Evolutionary conservation across 2,888 invertebrate genomes (phyloP).

Genomic region (Drosophila meridiana): DNA sequence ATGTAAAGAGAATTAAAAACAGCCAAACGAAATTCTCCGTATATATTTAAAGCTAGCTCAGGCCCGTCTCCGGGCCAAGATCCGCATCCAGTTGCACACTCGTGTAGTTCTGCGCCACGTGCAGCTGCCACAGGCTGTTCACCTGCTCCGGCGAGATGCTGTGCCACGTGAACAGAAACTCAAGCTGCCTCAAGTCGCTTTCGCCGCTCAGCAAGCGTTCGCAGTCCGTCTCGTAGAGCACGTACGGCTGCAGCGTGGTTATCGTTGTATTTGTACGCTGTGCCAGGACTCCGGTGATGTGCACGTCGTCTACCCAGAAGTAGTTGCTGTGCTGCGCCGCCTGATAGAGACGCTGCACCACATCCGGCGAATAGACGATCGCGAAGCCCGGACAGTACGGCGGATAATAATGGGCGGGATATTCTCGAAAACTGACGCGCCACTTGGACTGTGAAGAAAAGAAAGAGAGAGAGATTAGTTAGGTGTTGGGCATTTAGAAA

Average conservation of each 20-base stretch:
- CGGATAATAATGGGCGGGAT: constrained; percentile 88
- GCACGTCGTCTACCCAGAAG: constrained; percentile 94
- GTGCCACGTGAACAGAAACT: constrained; percentile 84
- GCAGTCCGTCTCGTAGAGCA: constrained; percentile 67
- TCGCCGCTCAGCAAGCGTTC: constrained; percentile 69
- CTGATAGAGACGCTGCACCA: constrained; percentile 86
- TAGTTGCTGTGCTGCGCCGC: constrained; percentile 88
- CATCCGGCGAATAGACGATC: constrained; percentile 89
- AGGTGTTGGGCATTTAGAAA: too few relatives aligned
- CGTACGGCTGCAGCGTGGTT: constrained; percentile 79
- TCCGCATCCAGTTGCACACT: constrained; percentile 12
- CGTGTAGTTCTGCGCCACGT: constrained; percentile 47
- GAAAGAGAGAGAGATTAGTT: neutral
- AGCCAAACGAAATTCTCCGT: constrained; percentile 43
- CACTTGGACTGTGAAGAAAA: constrained; percentile 87
- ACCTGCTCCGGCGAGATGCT: constrained; percentile 85
- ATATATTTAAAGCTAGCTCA: constrained; percentile 56
- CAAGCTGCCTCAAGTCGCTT: constrained; percentile 69
- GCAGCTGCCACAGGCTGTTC: constrained; percentile 85
- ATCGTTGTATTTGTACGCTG: constrained; percentile 86
- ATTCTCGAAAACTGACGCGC: constrained; percentile 90
- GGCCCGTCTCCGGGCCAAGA: constrained; percentile 36
- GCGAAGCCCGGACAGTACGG: constrained; percentile 91
- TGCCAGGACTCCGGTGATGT: constrained; percentile 89
- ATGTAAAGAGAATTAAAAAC: constrained; percentile 40